Conservation (phyloP, 30 jellyfish, hydroid and myxozoan genomes). For the Turritopsis dohrnii region DNA sequence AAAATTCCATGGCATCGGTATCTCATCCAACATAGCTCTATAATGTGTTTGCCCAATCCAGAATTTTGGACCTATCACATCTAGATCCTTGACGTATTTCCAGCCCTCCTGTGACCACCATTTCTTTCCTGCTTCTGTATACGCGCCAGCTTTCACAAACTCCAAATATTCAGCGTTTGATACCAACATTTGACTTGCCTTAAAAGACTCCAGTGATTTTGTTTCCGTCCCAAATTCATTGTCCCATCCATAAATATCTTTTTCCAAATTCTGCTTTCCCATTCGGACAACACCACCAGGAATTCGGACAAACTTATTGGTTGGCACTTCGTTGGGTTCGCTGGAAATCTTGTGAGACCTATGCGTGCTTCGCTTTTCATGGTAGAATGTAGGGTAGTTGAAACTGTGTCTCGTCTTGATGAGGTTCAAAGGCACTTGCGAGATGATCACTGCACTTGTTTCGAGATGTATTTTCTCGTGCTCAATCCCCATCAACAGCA, state of each 20-base stretch:
- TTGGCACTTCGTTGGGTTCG: not conserved
- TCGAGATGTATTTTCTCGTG: conserved; percentile 35
- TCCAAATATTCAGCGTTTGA: conserved; percentile 38
- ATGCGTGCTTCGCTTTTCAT: not conserved
- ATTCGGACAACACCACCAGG: conserved; percentile 28
- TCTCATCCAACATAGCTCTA: conserved; percentile 25
- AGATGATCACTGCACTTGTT: conserved; percentile 39
- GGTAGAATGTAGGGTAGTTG: conserved; percentile 12
- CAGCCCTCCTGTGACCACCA: conserved; percentile 40
- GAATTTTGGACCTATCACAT: conserved; percentile 11
- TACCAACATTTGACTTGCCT: conserved; percentile 38
- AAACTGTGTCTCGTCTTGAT: conserved; percentile 22
- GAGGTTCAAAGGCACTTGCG: conserved; percentile 32
- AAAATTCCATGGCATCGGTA: conserved; percentile 43
- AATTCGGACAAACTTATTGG: conserved; percentile 9
- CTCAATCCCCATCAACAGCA: conserved; percentile 29
- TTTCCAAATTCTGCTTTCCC: conserved; percentile 23
- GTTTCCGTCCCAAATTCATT: conserved; percentile 30
- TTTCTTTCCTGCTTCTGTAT: conserved; percentile 17
- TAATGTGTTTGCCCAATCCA: conserved; percentile 16
- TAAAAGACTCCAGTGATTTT: conserved; percentile 15
- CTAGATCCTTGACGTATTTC: conserved; percentile 17
- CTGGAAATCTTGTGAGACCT: not conserved
- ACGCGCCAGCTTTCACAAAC: conserved; percentile 36
- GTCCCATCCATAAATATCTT: conserved; percentile 36